These are phyloP conservation scores for Dorcus parallelipipedus DNA, from an alignment of 2,888 invertebrate genomes.

Conservation along the genomic window DNA sequence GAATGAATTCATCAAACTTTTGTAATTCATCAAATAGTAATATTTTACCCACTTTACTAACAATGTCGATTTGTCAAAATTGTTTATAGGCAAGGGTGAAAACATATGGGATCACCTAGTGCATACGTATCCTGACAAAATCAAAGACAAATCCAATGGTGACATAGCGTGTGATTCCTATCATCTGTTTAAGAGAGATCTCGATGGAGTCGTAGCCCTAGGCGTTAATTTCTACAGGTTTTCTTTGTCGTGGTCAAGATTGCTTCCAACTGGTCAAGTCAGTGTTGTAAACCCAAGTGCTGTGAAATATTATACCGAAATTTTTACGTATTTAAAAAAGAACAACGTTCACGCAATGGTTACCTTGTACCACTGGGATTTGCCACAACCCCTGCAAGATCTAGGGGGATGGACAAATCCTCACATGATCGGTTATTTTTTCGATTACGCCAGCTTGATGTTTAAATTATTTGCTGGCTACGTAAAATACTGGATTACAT, in stretches of 20 bases:
- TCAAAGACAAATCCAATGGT: slow-evolving; percentile 30
- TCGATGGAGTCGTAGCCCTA: slow-evolving; percentile 28
- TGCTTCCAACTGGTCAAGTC: slow-evolving; percentile 58
- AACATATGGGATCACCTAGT: slow-evolving; percentile 53
- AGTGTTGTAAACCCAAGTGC: slow-evolving; percentile 59
- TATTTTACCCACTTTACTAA: too few relatives aligned
- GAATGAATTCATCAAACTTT: too few relatives aligned
- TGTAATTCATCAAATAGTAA: too few relatives aligned
- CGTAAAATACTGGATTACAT: slow-evolving; percentile 54
- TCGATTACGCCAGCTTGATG: slow-evolving; percentile 57
- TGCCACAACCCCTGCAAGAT: slow-evolving; percentile 58
- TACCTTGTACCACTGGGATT: slow-evolving; percentile 66
- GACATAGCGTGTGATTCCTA: slow-evolving; percentile 38
- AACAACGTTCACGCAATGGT: slow-evolving; percentile 57
- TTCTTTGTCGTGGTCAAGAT: slow-evolving; percentile 63
- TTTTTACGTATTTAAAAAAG: slow-evolving; percentile 55
- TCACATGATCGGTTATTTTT: slow-evolving; percentile 58
- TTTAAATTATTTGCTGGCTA: slow-evolving; percentile 38
- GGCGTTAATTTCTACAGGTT: slow-evolving; percentile 51
- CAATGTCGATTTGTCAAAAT: neutral
- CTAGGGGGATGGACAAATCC: slow-evolving; percentile 61
- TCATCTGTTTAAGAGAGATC: slow-evolving; percentile 31
- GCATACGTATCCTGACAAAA: slow-evolving; percentile 42
- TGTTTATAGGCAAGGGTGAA: slow-evolving; percentile 49
- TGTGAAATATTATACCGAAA: slow-evolving; percentile 59